phyloP scores from a whole-genome alignment of 2,797 vertebrate genomes.

The Melanotaenia maccullochi region DNA sequence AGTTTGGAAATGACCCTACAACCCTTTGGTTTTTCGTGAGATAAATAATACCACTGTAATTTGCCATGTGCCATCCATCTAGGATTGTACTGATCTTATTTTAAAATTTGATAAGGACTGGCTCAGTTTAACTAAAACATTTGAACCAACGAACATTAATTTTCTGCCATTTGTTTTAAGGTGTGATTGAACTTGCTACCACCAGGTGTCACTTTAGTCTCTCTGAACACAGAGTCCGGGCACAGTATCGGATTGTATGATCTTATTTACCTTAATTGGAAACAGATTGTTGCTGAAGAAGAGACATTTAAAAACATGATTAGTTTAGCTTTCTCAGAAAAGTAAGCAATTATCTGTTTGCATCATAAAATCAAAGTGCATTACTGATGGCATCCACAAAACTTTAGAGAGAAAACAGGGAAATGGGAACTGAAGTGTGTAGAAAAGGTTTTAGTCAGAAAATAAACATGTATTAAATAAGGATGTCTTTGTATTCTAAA shows the following conservation, averaged over 20 bases:
- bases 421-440: background rate
- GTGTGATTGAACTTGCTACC: conserved; percentile 5
- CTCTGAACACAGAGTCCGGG: background rate
- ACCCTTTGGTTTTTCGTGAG: background rate
- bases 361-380: background rate
- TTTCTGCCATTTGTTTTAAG: background rate
- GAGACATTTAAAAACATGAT: conserved; percentile 10
- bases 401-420: background rate
- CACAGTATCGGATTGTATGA: background rate
- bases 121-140: background rate
- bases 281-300: conserved; percentile 35
- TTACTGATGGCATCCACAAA: background rate
- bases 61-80: too few species aligned
- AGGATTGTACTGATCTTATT: background rate
- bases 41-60: background rate
- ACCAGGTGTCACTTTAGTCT: conserved; percentile 49
- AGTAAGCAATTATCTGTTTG: conserved; percentile 5
- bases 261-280: conserved; percentile 20
- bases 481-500: background rate
- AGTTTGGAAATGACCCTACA: too few species aligned
- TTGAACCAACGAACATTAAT: background rate
- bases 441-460: background rate
- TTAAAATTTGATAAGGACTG: background rate
- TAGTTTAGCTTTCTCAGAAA: conserved; percentile 10
- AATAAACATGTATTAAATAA: background rate